These are phyloP conservation scores for Scolopax bukidnonensis DNA, from an alignment of 2,797 vertebrate species.

Conservation along the genomic window DNA sequence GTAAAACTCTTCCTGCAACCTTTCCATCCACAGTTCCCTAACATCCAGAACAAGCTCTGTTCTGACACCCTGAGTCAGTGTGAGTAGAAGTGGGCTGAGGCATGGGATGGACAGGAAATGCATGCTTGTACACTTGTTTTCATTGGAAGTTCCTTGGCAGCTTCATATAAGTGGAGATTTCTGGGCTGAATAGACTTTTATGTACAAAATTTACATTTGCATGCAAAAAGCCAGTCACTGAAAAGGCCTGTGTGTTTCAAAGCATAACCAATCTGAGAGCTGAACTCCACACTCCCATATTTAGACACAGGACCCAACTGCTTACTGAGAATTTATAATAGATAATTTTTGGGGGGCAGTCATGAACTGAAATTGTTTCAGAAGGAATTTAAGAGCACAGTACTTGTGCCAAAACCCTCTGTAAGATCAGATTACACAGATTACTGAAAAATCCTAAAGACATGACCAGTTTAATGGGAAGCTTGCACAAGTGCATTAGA, in stretches of 20 bases:
- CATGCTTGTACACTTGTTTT: conserved; percentile 60
- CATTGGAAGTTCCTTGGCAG: conserved; percentile 54
- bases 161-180: conserved; percentile 25
- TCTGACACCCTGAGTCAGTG: conserved; percentile 53
- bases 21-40: conserved; percentile 50
- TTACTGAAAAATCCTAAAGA: not conserved
- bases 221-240: conserved; percentile 63
- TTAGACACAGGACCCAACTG: not conserved
- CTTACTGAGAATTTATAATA: not conserved
- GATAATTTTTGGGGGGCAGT: not conserved
- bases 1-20: conserved; percentile 43
- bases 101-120: conserved; percentile 65
- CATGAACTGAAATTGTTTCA: not conserved
- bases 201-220: conserved; percentile 65
- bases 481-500: not conserved
- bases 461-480: not conserved
- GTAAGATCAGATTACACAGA: not conserved
- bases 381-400: not conserved
- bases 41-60: conserved; percentile 49
- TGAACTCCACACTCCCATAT: not conserved
- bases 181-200: conserved; percentile 64
- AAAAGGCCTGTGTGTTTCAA: conserved; percentile 63
- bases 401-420: not conserved
- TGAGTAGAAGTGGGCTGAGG: conserved; percentile 30
- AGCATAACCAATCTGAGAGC: not conserved